Base-by-base conservation (phyloP, 2,113 vertebrate genomes). In the Xiphophorus maculatus region DNA sequence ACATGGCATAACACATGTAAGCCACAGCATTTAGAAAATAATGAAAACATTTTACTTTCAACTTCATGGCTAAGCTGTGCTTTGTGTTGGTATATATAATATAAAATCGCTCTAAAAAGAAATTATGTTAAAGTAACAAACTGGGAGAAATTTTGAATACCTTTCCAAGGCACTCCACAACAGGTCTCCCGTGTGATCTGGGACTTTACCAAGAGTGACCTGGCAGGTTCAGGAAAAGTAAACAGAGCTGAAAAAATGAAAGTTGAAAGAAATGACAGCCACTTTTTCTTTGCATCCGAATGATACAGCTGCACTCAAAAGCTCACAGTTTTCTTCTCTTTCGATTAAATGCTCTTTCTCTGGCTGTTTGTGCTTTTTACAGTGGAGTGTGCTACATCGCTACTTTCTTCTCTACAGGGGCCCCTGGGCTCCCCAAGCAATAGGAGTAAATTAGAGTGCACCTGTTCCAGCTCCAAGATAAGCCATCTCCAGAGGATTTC, bases 391-490 rank as follows among this genome's bases (percentile, higher is more conserved):
- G 91, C 91, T 93, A 93, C 91, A 92, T 91, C 91, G 92, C 91
- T 93, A 92, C 93, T 94, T 94, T 94, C 93, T 92, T 94, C 92
- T 90, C 94, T 92, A 86, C 93, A 90, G 92, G 93, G 93, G 93
- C 93, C 93, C 92, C 92, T 93, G 93, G 89, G 92, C 92, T 94
- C 94, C 93, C 94, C 81, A 89, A 95, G 94, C 94, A 93, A 94
- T 95, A 95, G 94, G 93, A 94, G 94, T 95, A 95, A 95, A 95
- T 95, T 95, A 94, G 93, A 93, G 93, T 94, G 94, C 94, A 95
- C 94, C 94, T 95, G 94, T 95, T 94, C 92, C 92, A 92, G 93
- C 93, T 92, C 91, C 93, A 92, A 93, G 94, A 95, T 95, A 95
- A 95, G 93, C 92, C 94, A 94, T 94, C 94, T 95, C 94, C 87